Evolutionary conservation across 2,888 invertebrate genomes (phyloP).

Genomic region (Drosophila paracracens): DNA sequence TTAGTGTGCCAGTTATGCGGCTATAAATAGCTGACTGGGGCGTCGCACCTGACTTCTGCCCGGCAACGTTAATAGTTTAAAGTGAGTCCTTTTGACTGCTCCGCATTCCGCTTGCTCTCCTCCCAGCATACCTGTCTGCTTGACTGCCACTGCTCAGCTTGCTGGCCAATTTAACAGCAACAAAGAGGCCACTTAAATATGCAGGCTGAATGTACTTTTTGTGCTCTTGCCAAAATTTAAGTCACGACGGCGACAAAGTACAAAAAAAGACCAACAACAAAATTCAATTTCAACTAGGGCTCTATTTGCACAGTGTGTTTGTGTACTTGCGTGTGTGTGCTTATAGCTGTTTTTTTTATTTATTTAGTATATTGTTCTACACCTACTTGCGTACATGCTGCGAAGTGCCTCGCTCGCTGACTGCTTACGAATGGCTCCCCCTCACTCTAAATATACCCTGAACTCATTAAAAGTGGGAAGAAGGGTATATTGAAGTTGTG

Average conservation of each 20-base stretch:
- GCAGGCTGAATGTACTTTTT: conserved; percentile 26
- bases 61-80: conserved; percentile 67
- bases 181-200: conserved; percentile 70
- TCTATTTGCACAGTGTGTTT: conserved; percentile 29
- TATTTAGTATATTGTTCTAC: conserved; percentile 64
- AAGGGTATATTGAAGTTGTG: not conserved
- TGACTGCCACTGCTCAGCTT: conserved; percentile 41
- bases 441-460: not conserved
- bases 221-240: conserved; percentile 61
- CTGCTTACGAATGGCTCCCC: not conserved
- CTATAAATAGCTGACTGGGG: conserved; percentile 66
- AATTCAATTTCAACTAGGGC: conserved; percentile 62
- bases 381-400: conserved; percentile 31
- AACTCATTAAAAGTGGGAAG: not conserved
- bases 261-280: conserved; percentile 15
- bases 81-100: conserved; percentile 66
- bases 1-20: conserved; percentile 73
- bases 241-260: conserved; percentile 46
- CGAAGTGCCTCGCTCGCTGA: not conserved
- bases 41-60: conserved; percentile 16
- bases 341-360: conserved; percentile 46
- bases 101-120: not conserved
- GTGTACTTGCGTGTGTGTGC: conserved; percentile 5
- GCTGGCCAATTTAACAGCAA: conserved; percentile 76
- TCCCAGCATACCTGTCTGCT: not conserved